Conservation (phyloP, 2,888 invertebrate genomes). For the Caenorhabditis sp. region DNA sequence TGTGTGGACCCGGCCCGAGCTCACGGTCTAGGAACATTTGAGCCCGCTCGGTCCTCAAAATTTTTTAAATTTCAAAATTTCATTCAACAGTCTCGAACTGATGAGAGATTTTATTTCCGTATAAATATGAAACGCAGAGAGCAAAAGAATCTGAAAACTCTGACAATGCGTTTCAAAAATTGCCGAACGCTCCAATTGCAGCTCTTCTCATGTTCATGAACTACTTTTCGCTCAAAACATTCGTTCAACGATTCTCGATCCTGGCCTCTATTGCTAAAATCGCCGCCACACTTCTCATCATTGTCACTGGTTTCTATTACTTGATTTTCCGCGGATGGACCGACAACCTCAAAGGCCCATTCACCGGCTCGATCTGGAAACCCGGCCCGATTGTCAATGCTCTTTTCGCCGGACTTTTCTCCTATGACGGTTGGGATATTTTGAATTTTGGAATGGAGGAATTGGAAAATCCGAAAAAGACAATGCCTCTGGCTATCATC, state of each 20-base stretch:
- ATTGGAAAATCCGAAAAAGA: constrained; percentile 64
- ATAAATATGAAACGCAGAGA: too few relatives aligned
- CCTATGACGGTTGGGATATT: constrained; percentile 69
- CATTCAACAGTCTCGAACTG: too few relatives aligned
- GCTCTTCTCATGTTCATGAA: constrained; percentile 63
- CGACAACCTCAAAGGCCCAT: constrained; percentile 41
- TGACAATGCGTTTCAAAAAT: too few relatives aligned
- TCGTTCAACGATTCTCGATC: constrained; percentile 67
- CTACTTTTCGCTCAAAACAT: constrained; percentile 66
- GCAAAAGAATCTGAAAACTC: too few relatives aligned
- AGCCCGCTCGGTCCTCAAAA: too few relatives aligned
- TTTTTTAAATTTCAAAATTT: too few relatives aligned
- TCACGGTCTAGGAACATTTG: too few relatives aligned
- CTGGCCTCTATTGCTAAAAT: constrained; percentile 65
- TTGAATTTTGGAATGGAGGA: constrained; percentile 69
- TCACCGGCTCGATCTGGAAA: constrained; percentile 35
- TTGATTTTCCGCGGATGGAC: constrained; percentile 54
- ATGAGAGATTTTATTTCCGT: too few relatives aligned
- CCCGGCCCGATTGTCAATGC: constrained; percentile 57
- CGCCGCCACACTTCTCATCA: constrained; percentile 57
- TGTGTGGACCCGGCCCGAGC: too few relatives aligned
- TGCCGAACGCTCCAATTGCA: neutral
- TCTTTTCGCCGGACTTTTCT: constrained; percentile 61
- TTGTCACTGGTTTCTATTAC: constrained; percentile 61
- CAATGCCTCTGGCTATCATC: constrained; percentile 66